A percentile compares a stretch with the other conserved stretches of the same genome.
phyloP scores from a whole-genome alignment of 2,797 vertebrate species.

The Masticophis lateralis region DNA sequence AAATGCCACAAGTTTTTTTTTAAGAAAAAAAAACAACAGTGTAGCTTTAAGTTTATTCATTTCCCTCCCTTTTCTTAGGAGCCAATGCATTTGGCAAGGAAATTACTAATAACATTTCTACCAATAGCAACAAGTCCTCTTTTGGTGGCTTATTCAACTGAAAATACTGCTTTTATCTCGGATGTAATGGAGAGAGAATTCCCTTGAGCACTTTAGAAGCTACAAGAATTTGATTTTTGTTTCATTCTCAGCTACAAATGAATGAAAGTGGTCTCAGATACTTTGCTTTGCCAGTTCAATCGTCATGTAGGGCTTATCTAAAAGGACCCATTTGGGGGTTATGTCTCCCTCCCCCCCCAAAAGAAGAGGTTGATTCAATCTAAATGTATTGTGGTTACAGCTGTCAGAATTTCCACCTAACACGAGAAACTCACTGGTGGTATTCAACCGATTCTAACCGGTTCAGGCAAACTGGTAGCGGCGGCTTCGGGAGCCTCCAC shows the following conservation, averaged over 20 bases:
- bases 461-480: no score
- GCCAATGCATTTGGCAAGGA: rapidly evolving
- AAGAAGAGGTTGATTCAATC: not conserved
- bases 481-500: rapidly evolving
- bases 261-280: slow-evolving; percentile 46
- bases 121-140: slow-evolving; percentile 51
- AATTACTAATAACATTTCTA: slow-evolving; percentile 47
- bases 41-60: slow-evolving; percentile 43
- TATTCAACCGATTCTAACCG: no score
- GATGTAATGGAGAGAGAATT: slow-evolving; percentile 57
- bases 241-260: slow-evolving; percentile 46
- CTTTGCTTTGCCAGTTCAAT: slow-evolving; percentile 41
- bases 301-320: slow-evolving; percentile 37
- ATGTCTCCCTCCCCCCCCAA: not conserved
- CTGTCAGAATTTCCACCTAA: not conserved
- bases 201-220: slow-evolving; percentile 56
- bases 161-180: slow-evolving; percentile 60
- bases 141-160: slow-evolving; percentile 47
- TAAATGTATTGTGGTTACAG: not conserved
- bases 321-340: slow-evolving; percentile 2
- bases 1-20: slow-evolving; percentile 43
- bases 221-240: slow-evolving; percentile 49
- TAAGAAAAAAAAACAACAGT: slow-evolving; percentile 15
- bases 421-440: not conserved
- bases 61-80: slow-evolving; percentile 34